Percentiles rank a stretch among this genome's conserved stretches.
phyloP scores from a whole-genome alignment of 2,797 vertebrate species.

The Catamblyrhynchus diadema region DNA sequence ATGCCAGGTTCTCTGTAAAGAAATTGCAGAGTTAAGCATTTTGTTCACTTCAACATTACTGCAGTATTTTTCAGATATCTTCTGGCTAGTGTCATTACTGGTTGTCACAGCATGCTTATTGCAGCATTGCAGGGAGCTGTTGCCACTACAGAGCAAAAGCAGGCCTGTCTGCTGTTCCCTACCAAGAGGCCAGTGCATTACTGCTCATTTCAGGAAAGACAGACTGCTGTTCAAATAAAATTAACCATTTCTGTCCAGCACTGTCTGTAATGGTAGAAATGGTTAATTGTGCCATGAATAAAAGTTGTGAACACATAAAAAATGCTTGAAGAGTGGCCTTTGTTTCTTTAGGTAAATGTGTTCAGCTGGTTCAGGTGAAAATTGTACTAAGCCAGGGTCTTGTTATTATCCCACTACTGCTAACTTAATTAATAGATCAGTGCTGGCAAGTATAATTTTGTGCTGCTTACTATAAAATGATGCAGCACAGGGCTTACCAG shows the following conservation, averaged over 20 bases:
- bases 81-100: neutral
- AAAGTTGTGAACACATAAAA: neutral
- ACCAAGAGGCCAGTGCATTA: neutral
- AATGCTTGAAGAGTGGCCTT: neutral
- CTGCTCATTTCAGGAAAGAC: neutral
- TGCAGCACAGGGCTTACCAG: neutral
- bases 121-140: neutral
- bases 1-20: neutral
- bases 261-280: neutral
- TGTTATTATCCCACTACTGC: neutral
- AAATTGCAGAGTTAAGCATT: neutral
- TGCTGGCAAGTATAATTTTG: neutral
- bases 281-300: neutral
- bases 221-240: neutral
- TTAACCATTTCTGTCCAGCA: neutral
- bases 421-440: neutral
- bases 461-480: neutral
- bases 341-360: neutral
- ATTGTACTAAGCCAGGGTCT: neutral
- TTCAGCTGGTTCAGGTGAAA: neutral
- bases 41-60: neutral
- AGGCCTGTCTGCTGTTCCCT: neutral
- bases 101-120: constrained; percentile 4
- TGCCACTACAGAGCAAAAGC: neutral
- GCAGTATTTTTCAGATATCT: neutral